Percentiles rank a stretch among this genome's conserved stretches.
These are phyloP conservation scores for Drosophila picticornis DNA, from an alignment of 2,888 invertebrate genomes.

Conservation along the genomic window DNA sequence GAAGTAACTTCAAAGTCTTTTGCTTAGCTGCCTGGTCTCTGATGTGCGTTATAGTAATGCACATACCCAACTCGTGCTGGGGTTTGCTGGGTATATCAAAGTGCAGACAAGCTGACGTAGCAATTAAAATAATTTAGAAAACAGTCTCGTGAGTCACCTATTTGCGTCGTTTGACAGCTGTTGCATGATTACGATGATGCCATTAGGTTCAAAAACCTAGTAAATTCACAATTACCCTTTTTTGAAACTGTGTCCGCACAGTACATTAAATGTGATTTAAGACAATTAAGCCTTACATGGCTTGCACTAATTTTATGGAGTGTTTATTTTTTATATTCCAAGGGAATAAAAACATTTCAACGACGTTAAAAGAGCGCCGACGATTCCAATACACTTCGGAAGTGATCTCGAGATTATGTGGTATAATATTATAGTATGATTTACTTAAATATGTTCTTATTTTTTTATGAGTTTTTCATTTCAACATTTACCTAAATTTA, in stretches of 20 bases:
- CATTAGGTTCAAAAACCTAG: constrained; percentile 43
- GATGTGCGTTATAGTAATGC: neutral
- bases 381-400: neutral
- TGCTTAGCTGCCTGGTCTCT: neutral
- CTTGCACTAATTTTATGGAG: neutral
- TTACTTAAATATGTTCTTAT: neutral
- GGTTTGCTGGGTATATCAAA: constrained; percentile 11
- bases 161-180: constrained; percentile 50
- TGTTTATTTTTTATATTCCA: neutral
- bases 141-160: constrained; percentile 42
- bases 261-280: constrained; percentile 27
- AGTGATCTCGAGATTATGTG: neutral
- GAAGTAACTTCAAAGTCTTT: neutral
- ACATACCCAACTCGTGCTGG: neutral
- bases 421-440: neutral
- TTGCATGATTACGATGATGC: constrained; percentile 28
- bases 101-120: constrained; percentile 26
- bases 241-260: neutral
- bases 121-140: constrained; percentile 53
- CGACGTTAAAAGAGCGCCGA: neutral
- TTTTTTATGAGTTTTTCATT: neutral
- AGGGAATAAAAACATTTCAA: neutral
- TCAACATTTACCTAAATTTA: neutral
- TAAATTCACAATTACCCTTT: constrained; percentile 7
- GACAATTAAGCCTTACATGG: neutral